Evolutionary conservation across 1,140 invertebrate species (phyloP).

Genomic region (Trypoxylus dichotomus): DNA sequence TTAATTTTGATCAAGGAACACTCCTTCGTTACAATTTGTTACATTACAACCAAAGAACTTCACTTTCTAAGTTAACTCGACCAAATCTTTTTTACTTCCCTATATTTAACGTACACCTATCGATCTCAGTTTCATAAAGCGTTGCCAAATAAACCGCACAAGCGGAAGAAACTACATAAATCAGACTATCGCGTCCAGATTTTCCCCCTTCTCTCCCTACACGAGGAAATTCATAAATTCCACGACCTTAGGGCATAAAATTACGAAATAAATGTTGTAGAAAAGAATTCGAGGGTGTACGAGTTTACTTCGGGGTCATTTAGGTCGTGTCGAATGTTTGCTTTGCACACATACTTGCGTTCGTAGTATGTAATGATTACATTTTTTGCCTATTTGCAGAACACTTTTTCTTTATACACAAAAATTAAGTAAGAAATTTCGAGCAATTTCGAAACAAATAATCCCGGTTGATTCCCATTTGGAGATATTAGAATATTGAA

Average conservation of each 20-base stretch:
- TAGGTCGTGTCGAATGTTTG: neutral
- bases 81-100: too few relatives aligned
- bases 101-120: neutral
- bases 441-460: too few relatives aligned
- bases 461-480: too few relatives aligned
- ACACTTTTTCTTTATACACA: neutral
- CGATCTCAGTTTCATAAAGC: neutral
- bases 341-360: neutral
- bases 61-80: too few relatives aligned
- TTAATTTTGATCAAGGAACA: neutral
- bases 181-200: conserved; percentile 18
- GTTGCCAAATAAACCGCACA: neutral
- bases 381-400: neutral
- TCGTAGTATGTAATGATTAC: neutral
- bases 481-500: too few relatives aligned
- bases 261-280: neutral
- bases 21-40: neutral
- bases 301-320: neutral
- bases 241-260: neutral
- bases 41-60: too few relatives aligned
- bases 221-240: conserved; percentile 4
- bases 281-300: neutral
- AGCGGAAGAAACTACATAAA: conserved; percentile 4
- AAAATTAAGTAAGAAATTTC: too few relatives aligned
- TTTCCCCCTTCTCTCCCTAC: neutral